Base-by-base conservation (phyloP, 2,797 vertebrate genomes). In the Octomys mimax region DNA sequence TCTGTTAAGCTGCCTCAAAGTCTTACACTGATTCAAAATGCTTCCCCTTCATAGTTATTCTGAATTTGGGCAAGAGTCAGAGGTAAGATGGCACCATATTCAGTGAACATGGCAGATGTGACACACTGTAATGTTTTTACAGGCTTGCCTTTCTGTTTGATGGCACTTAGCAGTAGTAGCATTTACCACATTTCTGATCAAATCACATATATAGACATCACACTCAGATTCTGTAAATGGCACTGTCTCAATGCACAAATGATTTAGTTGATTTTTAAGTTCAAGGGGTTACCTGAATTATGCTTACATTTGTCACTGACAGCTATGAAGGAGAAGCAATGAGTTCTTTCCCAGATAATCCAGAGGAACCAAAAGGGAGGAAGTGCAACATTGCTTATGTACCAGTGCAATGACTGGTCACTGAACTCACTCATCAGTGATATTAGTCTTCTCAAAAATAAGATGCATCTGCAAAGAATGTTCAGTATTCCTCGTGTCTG, bases 241-340 rank as follows among this genome's bases (percentile, higher is more conserved):
- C 12, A 31, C 61, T 52, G 2, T 82, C 87, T 89, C 36, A 13
- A 22, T 36, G 49, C 24, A 9, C 21, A 75, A 70, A 4, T 73
- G 14, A 93, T 61, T 95, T 88, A 78, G 61, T 81, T 62, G 94
- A 71, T 92, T 54, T 66, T 75, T 88, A 88, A 81, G 79, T 77
- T 39, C 21, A 70, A 92, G n/a, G 18, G 46, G 12, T 49, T 70
- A 70, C 19, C 26, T 5, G 19, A 46, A 59, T 73, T 70, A 87
- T 31, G 46, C 16, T 79, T 85, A 39, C 54, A 71, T 28, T 54
- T 36, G 6, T 88, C 33, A 81, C 42, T 78, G 26, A 85, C 66
- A 95, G 71, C 92, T 95, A 88, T 54, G 78, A 84, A 87, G 49
- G 75, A 31, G 78, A 81, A 85, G 82, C 39, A 91, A 88, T 57